Evolutionary conservation across 2,888 invertebrate species (phyloP), one percentile per base, ranked within the genome.

Genomic region (Amiota mariae): DNA sequence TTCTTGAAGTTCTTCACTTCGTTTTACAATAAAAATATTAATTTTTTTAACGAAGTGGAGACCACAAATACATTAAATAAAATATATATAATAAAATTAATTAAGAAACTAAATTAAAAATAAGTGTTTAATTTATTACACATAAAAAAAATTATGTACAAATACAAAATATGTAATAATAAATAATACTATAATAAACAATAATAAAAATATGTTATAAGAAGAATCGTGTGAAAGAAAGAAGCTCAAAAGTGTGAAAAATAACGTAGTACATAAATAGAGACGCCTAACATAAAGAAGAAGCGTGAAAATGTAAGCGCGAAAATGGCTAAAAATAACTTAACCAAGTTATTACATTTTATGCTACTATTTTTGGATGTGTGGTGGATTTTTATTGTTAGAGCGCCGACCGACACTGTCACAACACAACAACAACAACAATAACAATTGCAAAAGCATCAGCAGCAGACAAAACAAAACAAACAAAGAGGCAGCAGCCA

Each of bases 351-450:
- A 59, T 59, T 59, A 59, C 20, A 20, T 36, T 36, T 18, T 59
- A 24, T 11, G 18, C 24, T 59, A n/a, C 10, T 59, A 18, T 59
- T 59, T 20, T 59, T 59, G 59, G 20, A 59, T 59, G n/a, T n/a
- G n/a, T n/a, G n/a, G n/a, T n/a, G 59, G 18, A 59, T 20, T 59
- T 59, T 36, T 36, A 9, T 12, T 11, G 15, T 59, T 18, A n/a
- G 18, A 57, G 18, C 57, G 57, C 10, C 59, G 18, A 6, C n/a
- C 13, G n/a, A 15, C 56, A 56, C 15, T 15, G 15, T 9, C 56
- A 20, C 18, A 20, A 18, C 59, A 74, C n/a, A 49, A 72, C 71
- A 73, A 68, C 48, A 75, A 75, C 75, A 71, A 68, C 72, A 70
- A 72, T 73, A 63, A 72, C 59, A 70, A 72, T 47, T 73, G 63